Percentiles rank a stretch among this genome's conserved stretches.
Conservation (phyloP, 2,888 invertebrate species). For the Mechanitis mazaeus region DNA sequence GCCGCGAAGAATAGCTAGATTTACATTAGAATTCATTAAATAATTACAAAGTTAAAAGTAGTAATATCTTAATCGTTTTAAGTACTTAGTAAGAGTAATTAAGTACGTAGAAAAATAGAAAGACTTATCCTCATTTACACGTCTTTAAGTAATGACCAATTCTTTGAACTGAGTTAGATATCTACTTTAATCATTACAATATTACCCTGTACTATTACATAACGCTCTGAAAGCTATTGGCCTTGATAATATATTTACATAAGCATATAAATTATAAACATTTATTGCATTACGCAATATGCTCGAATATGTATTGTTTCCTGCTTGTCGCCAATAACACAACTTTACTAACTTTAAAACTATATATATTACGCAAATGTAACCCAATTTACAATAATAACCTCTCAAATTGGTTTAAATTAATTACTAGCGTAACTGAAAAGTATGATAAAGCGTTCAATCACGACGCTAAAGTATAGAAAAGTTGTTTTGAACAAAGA, state of each 20-base stretch:
- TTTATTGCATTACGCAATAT: slow-evolving; percentile 59
- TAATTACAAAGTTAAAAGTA: background rate
- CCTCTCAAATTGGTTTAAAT: slow-evolving; percentile 47
- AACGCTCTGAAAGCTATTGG: slow-evolving; percentile 51
- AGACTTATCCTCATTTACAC: background rate
- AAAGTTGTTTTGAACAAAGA: slow-evolving; percentile 72
- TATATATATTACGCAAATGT: slow-evolving; percentile 31
- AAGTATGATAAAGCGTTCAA: slow-evolving; percentile 51
- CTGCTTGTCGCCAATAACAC: slow-evolving; percentile 42
- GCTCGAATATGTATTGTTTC: slow-evolving; percentile 46
- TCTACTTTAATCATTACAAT: slow-evolving; percentile 19
- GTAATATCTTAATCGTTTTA: background rate
- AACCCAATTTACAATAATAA: slow-evolving; percentile 42
- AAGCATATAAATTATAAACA: slow-evolving; percentile 54
- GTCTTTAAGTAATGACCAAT: background rate
- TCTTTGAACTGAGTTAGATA: slow-evolving; percentile 2
- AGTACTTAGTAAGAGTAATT: slow-evolving; percentile 2
- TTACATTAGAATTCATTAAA: background rate
- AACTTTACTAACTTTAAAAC: slow-evolving; percentile 46
- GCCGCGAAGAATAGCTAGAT: no score
- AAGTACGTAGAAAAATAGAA: background rate
- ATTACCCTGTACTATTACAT: slow-evolving; percentile 28
- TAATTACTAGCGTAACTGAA: slow-evolving; percentile 42
- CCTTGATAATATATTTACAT: slow-evolving; percentile 56
- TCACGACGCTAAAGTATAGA: slow-evolving; percentile 53